These are phyloP conservation scores for Apistogramma diplotaenia DNA, from an alignment of 2,113 vertebrate genomes.

Conservation along the genomic window DNA sequence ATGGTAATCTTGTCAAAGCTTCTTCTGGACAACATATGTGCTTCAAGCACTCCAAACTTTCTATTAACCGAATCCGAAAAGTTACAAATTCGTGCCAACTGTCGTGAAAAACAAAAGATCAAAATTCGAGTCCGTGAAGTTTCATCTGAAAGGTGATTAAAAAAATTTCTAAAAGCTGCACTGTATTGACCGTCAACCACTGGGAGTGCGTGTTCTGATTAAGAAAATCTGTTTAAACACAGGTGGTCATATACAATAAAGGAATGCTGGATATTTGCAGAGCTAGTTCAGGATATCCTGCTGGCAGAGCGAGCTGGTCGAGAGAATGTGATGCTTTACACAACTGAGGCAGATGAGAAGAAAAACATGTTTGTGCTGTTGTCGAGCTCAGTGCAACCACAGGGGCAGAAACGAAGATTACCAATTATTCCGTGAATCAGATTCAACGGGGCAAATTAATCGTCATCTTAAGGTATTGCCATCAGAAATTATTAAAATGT, in stretches of 20 bases:
- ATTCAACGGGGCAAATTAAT: neutral
- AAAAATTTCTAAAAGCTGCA: neutral
- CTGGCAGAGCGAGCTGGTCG: neutral
- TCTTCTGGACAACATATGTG: neutral
- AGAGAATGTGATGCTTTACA: neutral
- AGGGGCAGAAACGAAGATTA: neutral
- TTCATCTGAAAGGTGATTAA: neutral
- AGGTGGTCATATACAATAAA: neutral
- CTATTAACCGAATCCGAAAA: neutral
- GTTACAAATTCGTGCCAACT: neutral
- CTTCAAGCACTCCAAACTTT: neutral
- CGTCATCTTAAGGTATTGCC: accelerated
- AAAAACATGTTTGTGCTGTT: neutral
- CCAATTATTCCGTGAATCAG: neutral
- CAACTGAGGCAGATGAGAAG: neutral
- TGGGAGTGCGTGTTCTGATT: neutral
- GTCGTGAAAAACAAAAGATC: neutral
- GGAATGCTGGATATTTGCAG: conserved; percentile 9
- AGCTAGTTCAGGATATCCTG: conserved; percentile 41
- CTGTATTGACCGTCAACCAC: neutral
- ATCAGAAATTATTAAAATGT: neutral
- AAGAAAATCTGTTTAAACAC: neutral
- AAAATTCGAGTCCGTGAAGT: neutral
- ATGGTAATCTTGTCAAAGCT: neutral
- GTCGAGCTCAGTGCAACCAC: neutral